Evolutionary conservation across 2,797 vertebrate genomes (phyloP).

Genomic region (Hydrolagus colliei): DNA sequence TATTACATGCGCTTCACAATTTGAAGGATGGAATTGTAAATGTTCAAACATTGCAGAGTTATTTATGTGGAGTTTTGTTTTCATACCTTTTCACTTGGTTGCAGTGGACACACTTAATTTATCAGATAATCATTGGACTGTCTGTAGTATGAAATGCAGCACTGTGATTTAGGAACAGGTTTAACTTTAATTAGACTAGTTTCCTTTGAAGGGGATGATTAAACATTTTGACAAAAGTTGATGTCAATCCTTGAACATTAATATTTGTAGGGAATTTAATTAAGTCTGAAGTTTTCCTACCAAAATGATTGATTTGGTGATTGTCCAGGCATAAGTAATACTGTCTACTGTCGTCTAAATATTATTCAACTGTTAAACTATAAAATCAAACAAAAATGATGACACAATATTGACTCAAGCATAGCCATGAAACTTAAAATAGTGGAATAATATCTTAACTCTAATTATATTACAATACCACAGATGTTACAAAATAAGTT

Average conservation of each 20-base stretch:
- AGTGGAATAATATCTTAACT: too few species aligned
- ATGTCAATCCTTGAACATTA: constrained; percentile 1
- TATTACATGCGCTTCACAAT: too few species aligned
- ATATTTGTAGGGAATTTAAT: not conserved
- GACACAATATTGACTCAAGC: not conserved
- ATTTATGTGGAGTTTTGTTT: too few species aligned
- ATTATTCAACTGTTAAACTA: not conserved
- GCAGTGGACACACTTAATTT: not conserved
- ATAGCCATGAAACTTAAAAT: not conserved
- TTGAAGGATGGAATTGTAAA: too few species aligned
- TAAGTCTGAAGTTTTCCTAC: not conserved
- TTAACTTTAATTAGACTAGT: not conserved
- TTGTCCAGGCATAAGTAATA: constrained; percentile 18
- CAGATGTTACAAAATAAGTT: too few species aligned
- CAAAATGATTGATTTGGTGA: not conserved
- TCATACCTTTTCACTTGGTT: not conserved
- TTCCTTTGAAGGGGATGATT: too few species aligned
- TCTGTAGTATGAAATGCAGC: not conserved
- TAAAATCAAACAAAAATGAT: not conserved
- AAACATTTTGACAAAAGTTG: not conserved
- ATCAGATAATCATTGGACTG: not conserved
- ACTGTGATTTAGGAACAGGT: not conserved
- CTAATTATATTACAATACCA: too few species aligned
- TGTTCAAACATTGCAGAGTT: too few species aligned
- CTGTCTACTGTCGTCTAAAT: not conserved